Percentiles rank a stretch among this genome's conserved stretches.
Conservation (phyloP, 2,797 vertebrate genomes). For the Danio kyathit region DNA sequence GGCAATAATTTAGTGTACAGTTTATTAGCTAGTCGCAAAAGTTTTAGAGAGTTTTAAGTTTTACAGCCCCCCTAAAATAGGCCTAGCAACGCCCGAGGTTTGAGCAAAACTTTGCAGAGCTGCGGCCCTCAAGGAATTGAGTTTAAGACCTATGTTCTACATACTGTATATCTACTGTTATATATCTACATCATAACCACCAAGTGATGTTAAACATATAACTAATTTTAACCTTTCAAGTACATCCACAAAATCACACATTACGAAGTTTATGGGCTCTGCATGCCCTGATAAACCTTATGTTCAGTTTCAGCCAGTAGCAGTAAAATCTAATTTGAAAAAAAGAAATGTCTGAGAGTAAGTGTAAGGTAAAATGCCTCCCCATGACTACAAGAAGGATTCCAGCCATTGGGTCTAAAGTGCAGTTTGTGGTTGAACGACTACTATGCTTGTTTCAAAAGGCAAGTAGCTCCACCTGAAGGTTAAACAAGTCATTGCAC, state of each 20-base stretch:
- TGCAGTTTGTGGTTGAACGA: background rate
- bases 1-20: too few relatives aligned
- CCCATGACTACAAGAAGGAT: background rate
- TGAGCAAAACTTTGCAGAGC: too few relatives aligned
- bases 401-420: background rate
- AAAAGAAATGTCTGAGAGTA: constrained; percentile 21
- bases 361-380: constrained; percentile 10
- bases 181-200: too few relatives aligned
- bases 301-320: background rate
- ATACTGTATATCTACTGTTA: too few relatives aligned
- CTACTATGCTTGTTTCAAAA: background rate
- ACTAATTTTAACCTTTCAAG: background rate
- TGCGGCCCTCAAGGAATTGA: too few relatives aligned
- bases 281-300: background rate
- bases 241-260: background rate
- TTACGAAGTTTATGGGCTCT: background rate
- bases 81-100: too few relatives aligned
- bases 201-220: background rate
- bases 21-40: too few relatives aligned
- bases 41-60: too few relatives aligned
- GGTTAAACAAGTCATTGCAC: constrained; percentile 15
- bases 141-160: too few relatives aligned
- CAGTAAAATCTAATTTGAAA: background rate
- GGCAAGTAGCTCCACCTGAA: constrained; percentile 30
- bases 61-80: too few relatives aligned